Conservation (phyloP, 2,113 vertebrate genomes). For the Corydoras sp. region DNA sequence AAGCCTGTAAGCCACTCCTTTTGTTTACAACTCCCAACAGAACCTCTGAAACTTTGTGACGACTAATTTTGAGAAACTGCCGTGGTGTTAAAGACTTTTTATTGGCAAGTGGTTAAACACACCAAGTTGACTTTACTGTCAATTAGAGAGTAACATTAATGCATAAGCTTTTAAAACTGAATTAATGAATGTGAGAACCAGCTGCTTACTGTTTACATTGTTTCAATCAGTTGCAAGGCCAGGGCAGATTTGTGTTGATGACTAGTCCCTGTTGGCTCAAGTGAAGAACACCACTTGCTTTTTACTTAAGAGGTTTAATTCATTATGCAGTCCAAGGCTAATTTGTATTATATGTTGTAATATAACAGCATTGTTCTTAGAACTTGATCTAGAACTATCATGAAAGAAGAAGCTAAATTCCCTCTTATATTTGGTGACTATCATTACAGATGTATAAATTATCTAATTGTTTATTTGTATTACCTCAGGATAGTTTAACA, state of each 20-base stretch:
- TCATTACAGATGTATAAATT: no score
- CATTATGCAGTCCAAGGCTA: not conserved
- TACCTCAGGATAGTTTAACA: no score
- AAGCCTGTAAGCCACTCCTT: not conserved
- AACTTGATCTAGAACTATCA: no score
- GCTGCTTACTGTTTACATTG: conserved; percentile 31
- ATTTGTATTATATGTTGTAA: not conserved
- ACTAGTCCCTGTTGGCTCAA: conserved; percentile 15
- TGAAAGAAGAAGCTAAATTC: no score
- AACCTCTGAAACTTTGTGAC: conserved; percentile 9
- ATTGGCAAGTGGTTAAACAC: conserved; percentile 9
- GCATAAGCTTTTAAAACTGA: conserved; percentile 4
- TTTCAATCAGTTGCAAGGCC: conserved; percentile 6
- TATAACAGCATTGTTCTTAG: not conserved
- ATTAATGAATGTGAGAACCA: conserved; percentile 36
- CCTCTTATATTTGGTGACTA: no score
- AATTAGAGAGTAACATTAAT: conserved; percentile 25
- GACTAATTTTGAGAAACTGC: conserved; percentile 4
- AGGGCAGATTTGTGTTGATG: conserved; percentile 17
- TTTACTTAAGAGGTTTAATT: not conserved
- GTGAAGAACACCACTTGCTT: conserved; percentile 11
- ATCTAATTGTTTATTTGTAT: no score
- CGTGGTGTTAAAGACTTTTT: conserved; percentile 27
- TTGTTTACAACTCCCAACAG: not conserved
- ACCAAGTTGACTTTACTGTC: conserved; percentile 24